Evolutionary conservation across 2,113 vertebrate species (phyloP).

Genomic region (Engystomops pustulosus): DNA sequence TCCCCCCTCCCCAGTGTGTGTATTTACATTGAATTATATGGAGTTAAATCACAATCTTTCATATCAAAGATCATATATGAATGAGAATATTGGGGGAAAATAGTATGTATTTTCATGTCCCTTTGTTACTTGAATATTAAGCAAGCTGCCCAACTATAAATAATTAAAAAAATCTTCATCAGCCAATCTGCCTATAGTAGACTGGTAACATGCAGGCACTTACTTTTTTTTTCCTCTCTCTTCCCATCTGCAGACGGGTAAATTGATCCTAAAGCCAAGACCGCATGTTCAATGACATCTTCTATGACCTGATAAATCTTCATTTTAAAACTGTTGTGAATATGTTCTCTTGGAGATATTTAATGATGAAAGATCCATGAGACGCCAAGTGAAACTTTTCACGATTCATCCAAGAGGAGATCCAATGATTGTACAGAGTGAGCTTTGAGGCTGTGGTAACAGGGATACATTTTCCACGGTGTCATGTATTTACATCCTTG

Average conservation of each 20-base stretch:
- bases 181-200: not conserved
- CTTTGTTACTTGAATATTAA: no score
- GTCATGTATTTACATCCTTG: not conserved
- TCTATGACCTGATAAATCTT: not conserved
- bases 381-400: not conserved
- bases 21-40: no score
- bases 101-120: no score
- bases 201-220: no score
- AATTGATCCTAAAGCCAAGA: slow-evolving; percentile 95
- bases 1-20: no score
- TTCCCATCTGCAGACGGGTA: slow-evolving; percentile 95
- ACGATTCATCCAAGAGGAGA: not conserved
- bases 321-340: not conserved
- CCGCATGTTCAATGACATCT: slow-evolving; percentile 89
- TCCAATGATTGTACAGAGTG: not conserved
- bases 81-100: no score
- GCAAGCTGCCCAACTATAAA: no score
- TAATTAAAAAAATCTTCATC: no score
- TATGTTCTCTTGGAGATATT: not conserved
- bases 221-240: slow-evolving; percentile 49
- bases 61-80: no score
- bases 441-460: not conserved
- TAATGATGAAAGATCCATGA: not conserved
- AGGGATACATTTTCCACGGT: not conserved
- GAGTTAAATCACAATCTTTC: no score